Evolutionary conservation across 1,140 invertebrate genomes (phyloP).

Genomic region (Tetragnatha versicolor): DNA sequence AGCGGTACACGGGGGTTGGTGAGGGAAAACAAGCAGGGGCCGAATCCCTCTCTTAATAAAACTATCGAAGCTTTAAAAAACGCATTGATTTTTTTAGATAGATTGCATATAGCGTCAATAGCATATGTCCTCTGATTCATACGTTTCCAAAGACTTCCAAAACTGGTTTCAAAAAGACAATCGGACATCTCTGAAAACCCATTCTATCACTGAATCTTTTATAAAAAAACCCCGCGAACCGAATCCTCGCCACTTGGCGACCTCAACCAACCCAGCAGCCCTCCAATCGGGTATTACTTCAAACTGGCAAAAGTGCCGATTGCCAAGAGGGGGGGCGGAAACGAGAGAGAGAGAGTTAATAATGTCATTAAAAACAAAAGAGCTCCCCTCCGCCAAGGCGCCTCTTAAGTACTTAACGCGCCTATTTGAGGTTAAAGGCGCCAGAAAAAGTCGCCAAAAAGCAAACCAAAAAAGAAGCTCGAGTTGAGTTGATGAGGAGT

Average conservation of each 20-base stretch:
- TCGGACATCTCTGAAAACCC: too few species aligned
- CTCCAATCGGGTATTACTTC: slow-evolving; percentile 36
- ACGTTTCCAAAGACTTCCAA: too few species aligned
- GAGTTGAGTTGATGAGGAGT: slow-evolving; percentile 44
- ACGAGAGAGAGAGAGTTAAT: slow-evolving; percentile 42
- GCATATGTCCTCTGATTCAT: too few species aligned
- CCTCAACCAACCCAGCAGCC: neutral
- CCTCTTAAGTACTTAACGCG: slow-evolving; percentile 53
- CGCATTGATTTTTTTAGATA: too few species aligned
- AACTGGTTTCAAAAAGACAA: too few species aligned
- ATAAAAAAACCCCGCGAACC: neutral
- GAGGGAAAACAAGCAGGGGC: too few species aligned
- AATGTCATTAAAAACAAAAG: slow-evolving; percentile 56
- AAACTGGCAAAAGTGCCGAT: slow-evolving; percentile 37
- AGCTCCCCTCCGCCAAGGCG: slow-evolving; percentile 20
- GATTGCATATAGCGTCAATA: too few species aligned
- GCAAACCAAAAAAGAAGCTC: neutral
- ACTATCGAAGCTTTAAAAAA: too few species aligned
- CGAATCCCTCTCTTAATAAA: too few species aligned
- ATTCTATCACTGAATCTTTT: too few species aligned
- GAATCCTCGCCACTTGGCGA: slow-evolving; percentile 26
- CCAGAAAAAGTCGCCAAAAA: slow-evolving; percentile 16
- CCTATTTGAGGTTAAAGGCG: slow-evolving; percentile 54
- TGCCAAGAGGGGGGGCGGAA: neutral
- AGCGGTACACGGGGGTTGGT: too few species aligned